Evolutionary conservation across 2,888 invertebrate species (phyloP), one percentile per base, ranked within the genome.

Genomic region (Nasonovia ribisnigri): DNA sequence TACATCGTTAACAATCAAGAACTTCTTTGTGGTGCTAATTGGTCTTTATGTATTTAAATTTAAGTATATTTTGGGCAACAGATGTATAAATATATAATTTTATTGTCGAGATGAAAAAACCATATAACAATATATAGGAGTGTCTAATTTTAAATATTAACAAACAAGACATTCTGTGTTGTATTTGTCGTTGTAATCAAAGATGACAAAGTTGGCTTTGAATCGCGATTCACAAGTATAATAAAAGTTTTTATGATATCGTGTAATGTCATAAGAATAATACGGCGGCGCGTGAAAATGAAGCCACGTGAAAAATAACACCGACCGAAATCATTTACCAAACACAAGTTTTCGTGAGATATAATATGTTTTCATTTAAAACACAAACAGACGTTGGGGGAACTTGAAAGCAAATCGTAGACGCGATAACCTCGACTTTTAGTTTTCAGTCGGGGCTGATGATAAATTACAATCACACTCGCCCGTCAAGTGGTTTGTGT

Each of bases 391-490:
- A 91, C 86, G 91, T 86, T 86, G 0, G 54, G 54, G 5, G 24
- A 43, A 91, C n/a, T 43, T 46, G 13, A 54, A 84, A 84, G 84
- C 43, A n/a, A 84, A 86, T n/a, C 36, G 46, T 90, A 48, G 26
- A 43, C 91, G 84, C 91, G 84, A 86, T 86, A 91, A 86, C 57
- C 91, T 86, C 43, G 86, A 86, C 84, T 84, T 57, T 91, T 57
- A n/a, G 54, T 84, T 54, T 57, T n/a, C 43, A 43, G 57, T 57
- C n/a, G 57, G 16, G 4, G 16, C 48, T 54, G 84, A n/a, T 57
- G 84, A 86, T 43, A 57, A 91, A 91, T 91, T 57, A 91, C 84
- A 24, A 57, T 54, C 46, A 57, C 29, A 51, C 51, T 77, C 51
- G 26, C 84, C 51, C 42, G 84, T 84, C 46, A 26, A 2, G 11